Evolutionary conservation across 2,113 vertebrate genomes (phyloP), one percentile per base, ranked within the genome.

Genomic region (Rutilus rutilus): DNA sequence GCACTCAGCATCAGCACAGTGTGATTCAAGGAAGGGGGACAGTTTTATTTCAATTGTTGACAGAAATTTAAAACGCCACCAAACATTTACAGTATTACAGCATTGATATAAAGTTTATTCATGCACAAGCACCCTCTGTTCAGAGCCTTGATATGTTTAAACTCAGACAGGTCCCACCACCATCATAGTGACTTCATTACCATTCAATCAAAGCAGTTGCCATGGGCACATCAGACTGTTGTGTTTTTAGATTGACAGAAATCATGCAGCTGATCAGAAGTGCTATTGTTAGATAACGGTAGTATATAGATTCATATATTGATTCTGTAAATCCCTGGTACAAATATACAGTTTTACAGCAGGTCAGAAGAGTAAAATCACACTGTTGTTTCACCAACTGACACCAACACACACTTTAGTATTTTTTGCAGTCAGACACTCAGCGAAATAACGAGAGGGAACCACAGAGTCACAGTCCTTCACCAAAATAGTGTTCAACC

Each of bases 221-320:
- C 10, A 54, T 57, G 17, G 17, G 21, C 36, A 23, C 75, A 57
- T 57, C 17, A 6, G 8, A 36, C 47, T 33, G 27, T 30, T 74
- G 21, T 73, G 73, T 2, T 76, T 76, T 76, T 52, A 76, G 50
- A 76, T 47, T 27, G 50, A 78, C 27, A 36, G 75, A 25, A 62
- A 62, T n/a, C 23, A 25, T 45, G 23, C 11, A 7, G 39, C 71
- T 67, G 36, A 23, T 71, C 67, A 23, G n/a, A 62, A 11, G 9
- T 25, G 14, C 6, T 69, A 36, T 33, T 75, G 11, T 14, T n/a
- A 50, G 12, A 14, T 15, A 14, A 50, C 1, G 39, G 39, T 39
- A 39, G 39, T 39, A n/a, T n/a, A n/a, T n/a, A n/a, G n/a, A n/a
- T 39, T 42, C 7, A 42, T 7, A 8, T 8, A 8, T 8, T 42